These are phyloP conservation scores for Salvelinus alpinus DNA, from an alignment of 2,113 vertebrate genomes.

Conservation along the genomic window DNA sequence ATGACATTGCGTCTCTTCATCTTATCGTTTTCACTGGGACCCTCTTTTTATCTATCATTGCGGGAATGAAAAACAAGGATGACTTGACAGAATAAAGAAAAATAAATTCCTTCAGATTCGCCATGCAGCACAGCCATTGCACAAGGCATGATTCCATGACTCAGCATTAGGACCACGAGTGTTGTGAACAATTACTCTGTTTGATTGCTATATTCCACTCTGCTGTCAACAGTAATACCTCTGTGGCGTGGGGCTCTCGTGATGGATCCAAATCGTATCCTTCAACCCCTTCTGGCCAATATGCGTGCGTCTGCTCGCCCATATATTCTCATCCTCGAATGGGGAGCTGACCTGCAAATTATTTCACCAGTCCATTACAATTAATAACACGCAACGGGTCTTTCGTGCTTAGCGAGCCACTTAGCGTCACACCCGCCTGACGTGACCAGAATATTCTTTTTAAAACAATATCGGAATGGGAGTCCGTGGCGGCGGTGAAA, in stretches of 20 bases:
- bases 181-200: neutral
- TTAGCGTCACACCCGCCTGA: constrained; percentile 15
- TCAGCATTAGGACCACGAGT: neutral
- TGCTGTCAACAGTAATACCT: neutral
- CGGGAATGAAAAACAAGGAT: neutral
- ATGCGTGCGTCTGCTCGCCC: constrained; percentile 1
- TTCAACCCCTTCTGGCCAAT: neutral
- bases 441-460: constrained; percentile 38
- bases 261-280: constrained; percentile 13
- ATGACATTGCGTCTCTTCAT: neutral
- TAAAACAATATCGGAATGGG: constrained; percentile 11
- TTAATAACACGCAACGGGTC: constrained; percentile 37
- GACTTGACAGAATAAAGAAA: neutral
- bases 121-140: neutral
- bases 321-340: constrained; percentile 13
- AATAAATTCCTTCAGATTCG: neutral
- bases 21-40: neutral
- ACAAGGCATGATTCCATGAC: neutral
- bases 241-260: neutral
- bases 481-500: neutral
- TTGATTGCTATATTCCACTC: neutral
- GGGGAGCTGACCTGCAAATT: constrained; percentile 32
- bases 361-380: constrained; percentile 31
- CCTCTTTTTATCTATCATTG: neutral
- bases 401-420: constrained; percentile 12